Conservation (phyloP, 30 jellyfish, hydroid and myxozoan species). For the Cassiopea xamachana region DNA sequence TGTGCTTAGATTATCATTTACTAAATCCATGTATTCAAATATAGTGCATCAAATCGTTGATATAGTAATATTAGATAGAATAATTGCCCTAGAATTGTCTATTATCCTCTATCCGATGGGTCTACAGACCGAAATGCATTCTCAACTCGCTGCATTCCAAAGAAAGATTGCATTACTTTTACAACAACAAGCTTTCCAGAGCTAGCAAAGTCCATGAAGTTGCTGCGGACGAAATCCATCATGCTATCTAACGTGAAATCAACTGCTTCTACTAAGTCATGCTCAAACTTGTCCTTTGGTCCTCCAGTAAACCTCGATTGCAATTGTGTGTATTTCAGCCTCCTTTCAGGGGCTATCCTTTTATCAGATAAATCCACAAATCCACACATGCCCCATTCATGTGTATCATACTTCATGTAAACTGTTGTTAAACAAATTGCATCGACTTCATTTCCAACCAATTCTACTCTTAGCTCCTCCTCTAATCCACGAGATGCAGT, state of each 20-base stretch:
- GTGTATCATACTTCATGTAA: slow-evolving; percentile 85
- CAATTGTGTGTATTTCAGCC: slow-evolving; percentile 67
- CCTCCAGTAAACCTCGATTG: slow-evolving; percentile 82
- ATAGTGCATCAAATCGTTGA: no score
- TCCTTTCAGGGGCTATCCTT: slow-evolving; percentile 83
- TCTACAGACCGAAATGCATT: slow-evolving; percentile 68
- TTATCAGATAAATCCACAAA: slow-evolving; percentile 73
- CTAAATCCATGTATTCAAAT: no score
- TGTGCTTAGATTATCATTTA: no score
- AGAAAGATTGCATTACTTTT: slow-evolving; percentile 81
- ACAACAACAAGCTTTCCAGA: slow-evolving; percentile 91
- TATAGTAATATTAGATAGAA: no score
- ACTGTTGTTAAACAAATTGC: slow-evolving; percentile 82
- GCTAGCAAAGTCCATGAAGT: slow-evolving; percentile 85
- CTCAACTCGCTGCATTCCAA: slow-evolving; percentile 78
- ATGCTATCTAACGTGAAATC: slow-evolving; percentile 79
- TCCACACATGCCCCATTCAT: slow-evolving; percentile 93
- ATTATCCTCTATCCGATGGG: not conserved
- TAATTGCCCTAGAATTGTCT: no score
- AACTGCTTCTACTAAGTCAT: slow-evolving; percentile 78
- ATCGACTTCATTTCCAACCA: slow-evolving; percentile 74
- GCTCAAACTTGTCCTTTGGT: slow-evolving; percentile 88
- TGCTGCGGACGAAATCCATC: slow-evolving; percentile 76
- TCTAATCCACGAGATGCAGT: slow-evolving; percentile 87
- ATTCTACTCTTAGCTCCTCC: slow-evolving; percentile 80